Base-by-base conservation (phyloP, 2,113 vertebrate genomes). In the Macquaria ambigua region DNA sequence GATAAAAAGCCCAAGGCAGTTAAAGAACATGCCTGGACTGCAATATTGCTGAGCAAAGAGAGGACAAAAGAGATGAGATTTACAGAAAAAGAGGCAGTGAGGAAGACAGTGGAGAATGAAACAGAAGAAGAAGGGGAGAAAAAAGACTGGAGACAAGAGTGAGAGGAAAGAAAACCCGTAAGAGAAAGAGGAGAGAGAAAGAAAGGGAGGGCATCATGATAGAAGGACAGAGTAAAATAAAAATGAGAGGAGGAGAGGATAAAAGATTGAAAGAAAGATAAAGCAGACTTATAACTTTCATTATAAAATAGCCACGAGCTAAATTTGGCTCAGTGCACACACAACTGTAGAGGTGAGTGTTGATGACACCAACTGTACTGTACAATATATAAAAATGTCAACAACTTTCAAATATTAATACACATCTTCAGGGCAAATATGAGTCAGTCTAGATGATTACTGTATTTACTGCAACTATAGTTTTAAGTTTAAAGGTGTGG, bases 11-110 rank as follows among this genome's bases (percentile, higher is more conserved):
- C 74, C 16, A 9, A n/a, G 46, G 88, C 59, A 41, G 34, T 62
- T 39, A 34, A 53, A 58, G 39, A 78, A 72, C 84, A 81, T 34
- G 68, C 28, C 76, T 52, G 18, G 82, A 81, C 28, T 74, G 63
- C n/a, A 82, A 79, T 79, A 77, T 15, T 39, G 61, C 79, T 67
- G 87, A 84, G 72, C 21, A 50, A 43, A 39, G 39, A 28, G 55
- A 69, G 68, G 82, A 72, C 50, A 43, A 69, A 76, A 61, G 63
- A 83, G 76, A 80, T 50, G 20, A 71, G 59, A 83, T 84, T 82
- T 74, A 21, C 34, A 71, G 52, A 34, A 25, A 81, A 55, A 21
- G n/a, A 41, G n/a, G 28, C 48, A 20, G 46, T 0, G 5, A 82
- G 59, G 53, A 59, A 64, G 66, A 28, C 16, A 55, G 73, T 9